Conservation (phyloP, 2,797 vertebrate genomes). For the Momotus momota region DNA sequence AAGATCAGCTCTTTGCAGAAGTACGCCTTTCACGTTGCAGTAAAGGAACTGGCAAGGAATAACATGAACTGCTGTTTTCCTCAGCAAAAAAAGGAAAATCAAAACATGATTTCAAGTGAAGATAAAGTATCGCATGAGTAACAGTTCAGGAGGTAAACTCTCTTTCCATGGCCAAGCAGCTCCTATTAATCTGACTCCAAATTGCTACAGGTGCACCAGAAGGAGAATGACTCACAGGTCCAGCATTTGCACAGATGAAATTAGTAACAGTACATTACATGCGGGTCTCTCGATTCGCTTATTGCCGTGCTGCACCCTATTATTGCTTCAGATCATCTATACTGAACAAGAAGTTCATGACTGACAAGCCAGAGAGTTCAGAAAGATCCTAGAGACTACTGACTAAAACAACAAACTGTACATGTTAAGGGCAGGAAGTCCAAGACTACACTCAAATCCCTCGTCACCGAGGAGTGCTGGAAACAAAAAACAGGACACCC, state of each 20-base stretch:
- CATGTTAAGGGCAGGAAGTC: constrained; percentile 9
- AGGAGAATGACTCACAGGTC: not conserved
- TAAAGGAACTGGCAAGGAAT: constrained; percentile 42
- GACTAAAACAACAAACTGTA: not conserved
- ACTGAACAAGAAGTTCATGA: not conserved
- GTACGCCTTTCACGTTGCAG: not conserved
- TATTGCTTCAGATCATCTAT: constrained; percentile 36
- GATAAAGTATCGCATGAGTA: not conserved
- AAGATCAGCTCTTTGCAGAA: not conserved
- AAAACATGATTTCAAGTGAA: not conserved
- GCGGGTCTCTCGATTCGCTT: constrained; percentile 54
- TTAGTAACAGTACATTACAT: constrained; percentile 13
- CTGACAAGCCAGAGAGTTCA: not conserved
- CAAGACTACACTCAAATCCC: constrained; percentile 17
- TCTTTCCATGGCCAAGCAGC: not conserved
- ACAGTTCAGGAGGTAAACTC: constrained; percentile 41
- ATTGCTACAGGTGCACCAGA: constrained; percentile 25
- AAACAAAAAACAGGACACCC: not conserved
- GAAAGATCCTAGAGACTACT: not conserved
- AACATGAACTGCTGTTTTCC: not conserved
- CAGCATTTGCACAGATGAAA: constrained; percentile 30
- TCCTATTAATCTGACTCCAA: constrained; percentile 1
- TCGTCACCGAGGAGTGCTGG: not conserved
- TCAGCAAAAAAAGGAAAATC: constrained; percentile 14
- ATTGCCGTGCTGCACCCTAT: constrained; percentile 19